These are phyloP conservation scores for Bombus huntii DNA, from an alignment of 1,140 invertebrate species.

Conservation along the genomic window DNA sequence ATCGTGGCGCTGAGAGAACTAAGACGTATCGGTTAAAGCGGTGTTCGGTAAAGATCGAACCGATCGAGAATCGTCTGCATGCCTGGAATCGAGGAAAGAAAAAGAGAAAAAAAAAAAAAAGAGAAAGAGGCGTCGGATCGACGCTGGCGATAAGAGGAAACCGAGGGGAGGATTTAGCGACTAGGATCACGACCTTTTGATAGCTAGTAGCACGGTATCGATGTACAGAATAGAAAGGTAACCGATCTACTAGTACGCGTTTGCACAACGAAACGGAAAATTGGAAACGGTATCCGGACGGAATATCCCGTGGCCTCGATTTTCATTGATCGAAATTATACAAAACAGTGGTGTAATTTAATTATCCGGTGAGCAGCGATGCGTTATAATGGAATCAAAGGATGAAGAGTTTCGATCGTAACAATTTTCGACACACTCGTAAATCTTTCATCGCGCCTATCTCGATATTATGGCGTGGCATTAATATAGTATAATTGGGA, in stretches of 20 bases:
- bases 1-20: constrained; percentile 22
- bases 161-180: too few relatives aligned
- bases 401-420: constrained; percentile 57
- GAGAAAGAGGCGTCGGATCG: too few relatives aligned
- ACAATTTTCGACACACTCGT: constrained; percentile 52
- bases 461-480: constrained; percentile 44
- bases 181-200: too few relatives aligned
- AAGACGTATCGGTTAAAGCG: background rate
- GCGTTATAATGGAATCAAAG: constrained; percentile 67
- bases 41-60: constrained; percentile 4
- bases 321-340: constrained; percentile 60
- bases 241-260: background rate
- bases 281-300: background rate
- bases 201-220: too few relatives aligned
- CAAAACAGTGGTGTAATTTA: constrained; percentile 66
- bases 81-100: background rate
- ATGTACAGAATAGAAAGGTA: background rate
- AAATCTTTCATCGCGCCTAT: constrained; percentile 58
- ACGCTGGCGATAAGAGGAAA: background rate
- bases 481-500: constrained; percentile 45
- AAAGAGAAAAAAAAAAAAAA: too few relatives aligned
- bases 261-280: constrained; percentile 1
- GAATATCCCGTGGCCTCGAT: constrained; percentile 8
- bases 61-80: background rate
- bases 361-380: constrained; percentile 59